A percentile compares a stretch with the other conserved stretches of the same genome.
Conservation (phyloP, 2,888 invertebrate species). For the Phaonia tiefii region DNA sequence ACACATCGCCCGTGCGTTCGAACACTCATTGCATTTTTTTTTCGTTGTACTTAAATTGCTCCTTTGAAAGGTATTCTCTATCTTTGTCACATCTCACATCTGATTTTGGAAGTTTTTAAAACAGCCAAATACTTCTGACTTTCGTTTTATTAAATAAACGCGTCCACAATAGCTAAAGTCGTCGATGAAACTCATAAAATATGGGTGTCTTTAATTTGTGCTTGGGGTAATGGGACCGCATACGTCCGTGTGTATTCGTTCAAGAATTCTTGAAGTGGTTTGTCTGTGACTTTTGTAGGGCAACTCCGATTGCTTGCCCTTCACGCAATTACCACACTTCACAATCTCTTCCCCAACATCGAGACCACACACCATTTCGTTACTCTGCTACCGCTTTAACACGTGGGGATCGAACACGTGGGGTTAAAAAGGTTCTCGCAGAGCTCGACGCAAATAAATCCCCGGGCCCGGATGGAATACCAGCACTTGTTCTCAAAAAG, state of each 20-base stretch:
- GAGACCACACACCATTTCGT: neutral
- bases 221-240: slow-evolving; percentile 47
- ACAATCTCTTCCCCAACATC: neutral
- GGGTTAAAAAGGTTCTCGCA: too few species aligned
- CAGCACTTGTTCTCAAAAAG: too few species aligned
- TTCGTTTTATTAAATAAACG: slow-evolving; percentile 40
- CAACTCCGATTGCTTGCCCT: slow-evolving; percentile 15
- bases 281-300: slow-evolving; percentile 29
- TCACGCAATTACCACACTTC: neutral
- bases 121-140: slow-evolving; percentile 51
- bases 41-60: too few species aligned
- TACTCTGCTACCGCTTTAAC: neutral
- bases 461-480: too few species aligned
- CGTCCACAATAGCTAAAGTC: slow-evolving; percentile 14
- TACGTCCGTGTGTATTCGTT: slow-evolving; percentile 54
- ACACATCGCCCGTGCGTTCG: too few species aligned
- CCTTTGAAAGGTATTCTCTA: too few species aligned
- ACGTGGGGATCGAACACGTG: too few species aligned
- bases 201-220: neutral
- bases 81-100: too few species aligned
- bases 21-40: too few species aligned
- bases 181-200: neutral
- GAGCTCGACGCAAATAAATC: too few species aligned
- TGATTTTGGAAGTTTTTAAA: slow-evolving; percentile 45
- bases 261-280: slow-evolving; percentile 47